Base-by-base conservation (phyloP, 1,140 invertebrate genomes). In the Drosophila sturtevanti region DNA sequence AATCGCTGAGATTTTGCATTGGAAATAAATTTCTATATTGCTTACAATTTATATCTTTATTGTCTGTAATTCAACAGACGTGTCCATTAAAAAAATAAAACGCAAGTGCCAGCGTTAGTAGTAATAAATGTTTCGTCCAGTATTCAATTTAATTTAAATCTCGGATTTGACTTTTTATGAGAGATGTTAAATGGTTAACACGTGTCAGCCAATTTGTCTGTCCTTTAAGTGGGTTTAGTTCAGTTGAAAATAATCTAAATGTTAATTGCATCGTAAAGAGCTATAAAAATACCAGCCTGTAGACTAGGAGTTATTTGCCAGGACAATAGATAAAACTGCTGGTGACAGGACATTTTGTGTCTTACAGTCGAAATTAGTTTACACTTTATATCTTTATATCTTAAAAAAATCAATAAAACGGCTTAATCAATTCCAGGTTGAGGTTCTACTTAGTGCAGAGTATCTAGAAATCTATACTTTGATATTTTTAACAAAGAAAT, bases 151-250 rank as follows among this genome's bases (percentile, higher is more conserved):
- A 56, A 44, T n/a, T 61, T 73, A 37, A 73, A 67, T 27, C 16
- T 22, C 55, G 58, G 68, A 58, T 18, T 10, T 52, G n/a, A 14
- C 41, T 61, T 74, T 31, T 74, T 74, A 74, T 72, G 72, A 54
- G 48, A 58, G 34, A 31, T 52, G 56, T 76, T 41, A 68, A 76
- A 68, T 76, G 72, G 38, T 76, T 58, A 76, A 76, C 72, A 75
- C 72, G 72, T 76, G 72, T 48, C 16, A 48, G 41, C 60, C 64
- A 58, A 63, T 52, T 22, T 38, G 51, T 48, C 22, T 51, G 24
- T 7, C 10, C 4, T 14, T 44, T n/a, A 27, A 41, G 7, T 27
- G 21, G 55, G 37, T 61, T 61, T 44, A 51, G 61, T 27, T 16
- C 6, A 16, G 27, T 55, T 10, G 4, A 52, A 27, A 5, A 24